These are phyloP conservation scores for Dynastes grantii DNA, from an alignment of 2,888 invertebrate genomes.

Conservation along the genomic window DNA sequence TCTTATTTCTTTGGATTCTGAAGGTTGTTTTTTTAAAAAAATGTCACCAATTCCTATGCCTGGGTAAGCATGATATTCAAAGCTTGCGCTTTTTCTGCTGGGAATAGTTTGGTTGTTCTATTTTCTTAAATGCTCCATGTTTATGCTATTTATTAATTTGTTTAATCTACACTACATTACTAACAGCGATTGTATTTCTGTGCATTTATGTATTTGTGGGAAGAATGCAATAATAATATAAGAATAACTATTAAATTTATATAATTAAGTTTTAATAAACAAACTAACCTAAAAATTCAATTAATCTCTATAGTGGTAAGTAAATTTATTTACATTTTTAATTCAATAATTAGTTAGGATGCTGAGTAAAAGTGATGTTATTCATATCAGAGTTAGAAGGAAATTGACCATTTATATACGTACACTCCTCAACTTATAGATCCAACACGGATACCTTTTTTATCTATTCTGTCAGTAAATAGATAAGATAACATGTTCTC, in stretches of 20 bases:
- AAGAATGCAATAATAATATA: background rate
- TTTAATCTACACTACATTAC: background rate
- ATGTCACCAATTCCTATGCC: conserved; percentile 71
- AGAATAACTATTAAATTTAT: background rate
- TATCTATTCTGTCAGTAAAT: conserved; percentile 7
- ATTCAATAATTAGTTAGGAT: too few species aligned
- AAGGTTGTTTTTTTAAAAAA: conserved; percentile 58
- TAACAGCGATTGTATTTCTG: background rate
- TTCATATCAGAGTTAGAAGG: too few species aligned
- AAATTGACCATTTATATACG: too few species aligned
- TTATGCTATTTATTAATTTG: too few species aligned
- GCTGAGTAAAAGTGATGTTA: too few species aligned
- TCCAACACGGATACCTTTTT: background rate
- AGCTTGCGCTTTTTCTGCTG: conserved; percentile 37
- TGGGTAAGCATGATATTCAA: conserved; percentile 65
- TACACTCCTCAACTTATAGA: too few species aligned
- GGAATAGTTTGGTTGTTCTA: background rate
- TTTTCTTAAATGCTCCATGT: background rate
- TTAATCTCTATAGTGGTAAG: too few species aligned
- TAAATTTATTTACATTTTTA: too few species aligned
- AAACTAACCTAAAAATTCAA: background rate
- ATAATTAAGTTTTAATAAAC: background rate
- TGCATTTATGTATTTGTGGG: background rate
- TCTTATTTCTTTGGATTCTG: conserved; percentile 55
- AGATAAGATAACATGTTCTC: conserved; percentile 25